A percentile compares a stretch with the other conserved stretches of the same genome.
phyloP scores from a whole-genome alignment of 2,888 invertebrate species.

The Entomobrya multifasciata region DNA sequence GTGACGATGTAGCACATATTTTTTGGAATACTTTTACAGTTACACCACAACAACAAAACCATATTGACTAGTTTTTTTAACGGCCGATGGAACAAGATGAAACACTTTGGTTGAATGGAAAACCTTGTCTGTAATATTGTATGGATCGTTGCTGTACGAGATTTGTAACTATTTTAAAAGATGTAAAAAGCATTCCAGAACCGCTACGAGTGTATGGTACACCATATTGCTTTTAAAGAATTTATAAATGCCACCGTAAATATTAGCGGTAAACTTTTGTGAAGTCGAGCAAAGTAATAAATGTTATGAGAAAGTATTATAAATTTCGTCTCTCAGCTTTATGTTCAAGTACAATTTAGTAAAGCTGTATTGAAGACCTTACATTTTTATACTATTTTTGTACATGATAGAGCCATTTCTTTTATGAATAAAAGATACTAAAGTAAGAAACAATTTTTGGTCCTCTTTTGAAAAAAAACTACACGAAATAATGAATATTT shows the following conservation, averaged over 20 bases:
- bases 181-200: conserved; percentile 9
- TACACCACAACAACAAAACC: too few species aligned
- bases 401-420: too few species aligned
- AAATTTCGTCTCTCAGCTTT: not conserved
- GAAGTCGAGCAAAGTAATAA: conserved; percentile 6
- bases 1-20: too few species aligned
- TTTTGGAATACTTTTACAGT: too few species aligned
- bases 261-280: conserved; percentile 4
- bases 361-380: not conserved
- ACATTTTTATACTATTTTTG: too few species aligned
- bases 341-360: not conserved
- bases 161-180: conserved; percentile 44
- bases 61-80: too few species aligned
- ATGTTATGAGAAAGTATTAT: not conserved
- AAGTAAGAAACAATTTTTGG: too few species aligned
- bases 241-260: conserved; percentile 38
- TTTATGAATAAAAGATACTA: too few species aligned
- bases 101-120: too few species aligned
- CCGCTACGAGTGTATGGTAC: conserved; percentile 8
- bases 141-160: conserved; percentile 32
- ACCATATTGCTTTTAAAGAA: conserved; percentile 2
- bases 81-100: too few species aligned
- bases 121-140: conserved; percentile 59
- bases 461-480: too few species aligned
- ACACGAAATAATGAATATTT: too few species aligned